Evolutionary conservation across 2,888 invertebrate species (phyloP).

Genomic region (Agrenia bidenticulata): DNA sequence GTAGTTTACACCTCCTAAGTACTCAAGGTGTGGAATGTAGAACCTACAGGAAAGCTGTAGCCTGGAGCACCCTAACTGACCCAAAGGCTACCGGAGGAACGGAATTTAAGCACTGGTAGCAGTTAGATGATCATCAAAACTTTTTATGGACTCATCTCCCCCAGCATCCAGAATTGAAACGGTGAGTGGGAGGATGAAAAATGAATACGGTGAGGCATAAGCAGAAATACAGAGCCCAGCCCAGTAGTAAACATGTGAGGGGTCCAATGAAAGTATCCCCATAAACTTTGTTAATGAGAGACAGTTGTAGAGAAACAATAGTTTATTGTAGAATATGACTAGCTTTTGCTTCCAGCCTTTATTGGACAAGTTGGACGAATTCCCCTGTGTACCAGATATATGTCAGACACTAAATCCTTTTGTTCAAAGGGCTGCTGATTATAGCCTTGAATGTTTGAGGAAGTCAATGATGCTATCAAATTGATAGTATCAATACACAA

Average conservation of each 20-base stretch:
- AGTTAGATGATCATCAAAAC: too few relatives aligned
- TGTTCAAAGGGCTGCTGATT: too few relatives aligned
- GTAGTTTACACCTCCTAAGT: neutral
- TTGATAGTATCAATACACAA: too few relatives aligned
- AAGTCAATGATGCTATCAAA: too few relatives aligned
- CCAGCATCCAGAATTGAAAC: neutral
- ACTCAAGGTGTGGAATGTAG: neutral
- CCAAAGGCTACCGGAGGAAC: neutral
- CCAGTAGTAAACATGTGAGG: too few relatives aligned
- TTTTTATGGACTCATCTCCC: too few relatives aligned
- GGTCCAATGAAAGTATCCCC: neutral
- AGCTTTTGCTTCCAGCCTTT: neutral
- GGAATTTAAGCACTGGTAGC: neutral
- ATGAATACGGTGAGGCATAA: neutral
- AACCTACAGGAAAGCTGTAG: too few relatives aligned
- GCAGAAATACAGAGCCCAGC: too few relatives aligned
- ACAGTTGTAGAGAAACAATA: neutral
- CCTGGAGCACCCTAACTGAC: too few relatives aligned
- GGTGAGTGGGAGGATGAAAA: neutral
- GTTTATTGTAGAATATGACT: neutral
- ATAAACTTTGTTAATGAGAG: slow-evolving; percentile 10
- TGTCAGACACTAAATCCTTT: too few relatives aligned
- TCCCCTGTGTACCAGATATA: too few relatives aligned
- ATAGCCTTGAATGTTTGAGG: too few relatives aligned
- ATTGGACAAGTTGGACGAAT: neutral